Conservation (phyloP, 2,888 invertebrate genomes). For the Conistra vaccinii region DNA sequence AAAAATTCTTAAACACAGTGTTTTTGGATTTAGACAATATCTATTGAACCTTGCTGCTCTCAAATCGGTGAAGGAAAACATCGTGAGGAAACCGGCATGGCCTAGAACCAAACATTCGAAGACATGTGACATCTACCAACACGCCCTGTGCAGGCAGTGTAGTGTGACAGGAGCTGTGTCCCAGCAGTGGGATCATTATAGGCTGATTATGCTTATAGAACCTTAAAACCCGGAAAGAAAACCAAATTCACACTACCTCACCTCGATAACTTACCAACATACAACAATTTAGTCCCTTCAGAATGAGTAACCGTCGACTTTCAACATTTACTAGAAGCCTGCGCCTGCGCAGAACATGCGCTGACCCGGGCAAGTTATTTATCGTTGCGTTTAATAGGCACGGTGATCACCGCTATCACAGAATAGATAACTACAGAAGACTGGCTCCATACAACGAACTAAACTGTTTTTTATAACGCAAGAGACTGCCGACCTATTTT, state of each 20-base stretch:
- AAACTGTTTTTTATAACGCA: constrained; percentile 13
- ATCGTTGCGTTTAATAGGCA: constrained; percentile 64
- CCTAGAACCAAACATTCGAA: no score
- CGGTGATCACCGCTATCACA: constrained; percentile 58
- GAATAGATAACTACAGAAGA: constrained; percentile 24
- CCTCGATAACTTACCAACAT: constrained; percentile 48
- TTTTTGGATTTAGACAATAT: background rate
- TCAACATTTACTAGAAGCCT: constrained; percentile 66
- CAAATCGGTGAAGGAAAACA: no score
- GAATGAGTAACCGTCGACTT: constrained; percentile 60
- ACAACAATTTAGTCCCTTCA: constrained; percentile 63
- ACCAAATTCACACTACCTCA: constrained; percentile 23
- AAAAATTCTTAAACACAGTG: background rate
- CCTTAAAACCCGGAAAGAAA: constrained; percentile 20
- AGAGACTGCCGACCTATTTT: no score
- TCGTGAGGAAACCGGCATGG: no score
- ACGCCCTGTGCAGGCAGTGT: no score
- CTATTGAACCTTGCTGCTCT: no score
- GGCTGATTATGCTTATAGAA: no score
- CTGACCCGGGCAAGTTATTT: constrained; percentile 67
- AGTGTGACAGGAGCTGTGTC: no score
- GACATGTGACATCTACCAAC: no score
- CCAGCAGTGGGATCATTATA: no score
- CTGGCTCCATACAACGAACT: background rate
- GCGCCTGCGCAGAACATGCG: constrained; percentile 62